Evolutionary conservation across 2,797 vertebrate species (phyloP).

Genomic region (Pempheris klunzingeri): DNA sequence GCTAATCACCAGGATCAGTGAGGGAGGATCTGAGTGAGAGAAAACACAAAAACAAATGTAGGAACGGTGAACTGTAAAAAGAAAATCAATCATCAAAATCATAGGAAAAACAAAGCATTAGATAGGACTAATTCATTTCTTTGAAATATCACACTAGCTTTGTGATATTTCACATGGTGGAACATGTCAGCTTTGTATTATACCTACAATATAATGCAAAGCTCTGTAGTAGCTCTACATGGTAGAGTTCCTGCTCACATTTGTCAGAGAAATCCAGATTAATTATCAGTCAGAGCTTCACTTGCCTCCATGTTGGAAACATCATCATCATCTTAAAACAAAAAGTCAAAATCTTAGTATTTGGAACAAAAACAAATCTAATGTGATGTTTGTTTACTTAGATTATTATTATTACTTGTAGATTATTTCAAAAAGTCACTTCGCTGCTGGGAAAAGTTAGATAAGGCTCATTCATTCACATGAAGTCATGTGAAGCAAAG

Average conservation of each 20-base stretch:
- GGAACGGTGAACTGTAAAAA: constrained; percentile 27
- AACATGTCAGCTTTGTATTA: constrained; percentile 51
- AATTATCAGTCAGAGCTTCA: not conserved
- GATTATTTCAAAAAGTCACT: not conserved
- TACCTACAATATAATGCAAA: constrained; percentile 42
- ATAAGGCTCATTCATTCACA: constrained; percentile 7
- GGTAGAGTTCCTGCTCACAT: constrained; percentile 57
- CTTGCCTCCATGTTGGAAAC: constrained; percentile 7
- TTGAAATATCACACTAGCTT: constrained; percentile 36
- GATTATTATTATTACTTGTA: no score
- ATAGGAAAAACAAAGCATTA: constrained; percentile 29
- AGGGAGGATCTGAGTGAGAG: constrained; percentile 35
- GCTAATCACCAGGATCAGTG: constrained; percentile 59
- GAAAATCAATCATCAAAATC: no score
- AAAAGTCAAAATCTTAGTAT: not conserved
- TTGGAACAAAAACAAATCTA: not conserved
- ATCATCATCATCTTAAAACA: not conserved
- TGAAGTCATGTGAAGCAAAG: constrained; percentile 13
- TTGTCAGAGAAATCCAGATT: constrained; percentile 32
- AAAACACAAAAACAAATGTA: constrained; percentile 27
- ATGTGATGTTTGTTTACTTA: constrained; percentile 12
- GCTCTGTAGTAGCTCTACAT: constrained; percentile 46
- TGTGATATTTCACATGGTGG: constrained; percentile 43
- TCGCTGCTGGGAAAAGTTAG: not conserved
- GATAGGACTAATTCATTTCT: constrained; percentile 14